Base-by-base conservation (phyloP, 2,113 vertebrate species). In the Daubentonia madagascariensis region DNA sequence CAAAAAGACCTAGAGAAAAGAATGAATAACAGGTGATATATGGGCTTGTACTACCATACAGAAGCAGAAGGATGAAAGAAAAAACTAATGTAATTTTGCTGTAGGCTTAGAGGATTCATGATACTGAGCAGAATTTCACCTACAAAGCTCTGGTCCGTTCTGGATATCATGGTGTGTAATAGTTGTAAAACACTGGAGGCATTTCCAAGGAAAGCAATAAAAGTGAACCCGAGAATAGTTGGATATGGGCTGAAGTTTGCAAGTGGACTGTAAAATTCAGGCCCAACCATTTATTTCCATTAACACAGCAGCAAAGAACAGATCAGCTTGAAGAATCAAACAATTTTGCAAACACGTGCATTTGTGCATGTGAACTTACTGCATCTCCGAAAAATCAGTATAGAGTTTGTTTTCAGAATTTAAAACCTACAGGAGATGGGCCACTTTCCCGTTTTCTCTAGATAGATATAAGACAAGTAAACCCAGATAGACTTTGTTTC, bases 141-240 rank as follows among this genome's bases (percentile, higher is more conserved):
- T 92, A 50, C 16, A 80, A 96, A 96, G 79, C 80, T 75, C 73
- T 96, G 96, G 95, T 97, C 95, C 92, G 76, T 92, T 95, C 87
- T 85, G 87, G 90, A 85, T 92, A 96, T 95, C 85, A 91, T 35
- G 1, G 40, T 72, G 25, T 88, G 40, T 92, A 94, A 95, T 72
- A 92, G 90, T 67, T 94, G 81, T 88, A 96, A 98, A 97, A 95
- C 96, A 94, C 81, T 95, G 90, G 92, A 78, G 94, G 95, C 92
- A 68, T 25, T 94, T 97, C 40, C 25, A 28, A 85, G 70, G 70
- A 96, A 97, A 94, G 89, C 92, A 94, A 95, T 97, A 83, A 96
- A 96, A 96, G 81, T 59, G 52, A 96, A 65, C 73, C 83, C 75
- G 40, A 76, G 40, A 87, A 89, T 20, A 96, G 89, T 2, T 70